Evolutionary conservation across 2,113 vertebrate species (phyloP).

Genomic region (Corythaeola cristata): DNA sequence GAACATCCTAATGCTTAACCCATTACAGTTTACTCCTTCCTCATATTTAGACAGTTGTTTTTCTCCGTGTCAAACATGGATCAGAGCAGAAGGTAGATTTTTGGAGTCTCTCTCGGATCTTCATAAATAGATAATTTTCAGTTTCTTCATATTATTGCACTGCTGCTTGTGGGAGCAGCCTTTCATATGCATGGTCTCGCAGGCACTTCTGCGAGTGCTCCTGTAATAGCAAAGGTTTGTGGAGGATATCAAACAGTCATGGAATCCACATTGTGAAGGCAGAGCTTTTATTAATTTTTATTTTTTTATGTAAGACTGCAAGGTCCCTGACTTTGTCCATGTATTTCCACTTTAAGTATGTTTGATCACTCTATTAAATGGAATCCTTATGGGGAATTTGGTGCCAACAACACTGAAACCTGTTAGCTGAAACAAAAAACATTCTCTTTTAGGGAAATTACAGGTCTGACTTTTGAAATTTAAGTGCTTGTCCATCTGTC

Average conservation of each 20-base stretch:
- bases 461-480: slow-evolving; percentile 69
- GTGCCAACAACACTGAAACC: slow-evolving; percentile 73
- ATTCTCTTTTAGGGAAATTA: slow-evolving; percentile 66
- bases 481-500: slow-evolving; percentile 72
- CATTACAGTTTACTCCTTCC: neutral
- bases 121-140: neutral
- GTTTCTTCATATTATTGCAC: accelerated
- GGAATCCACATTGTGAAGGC: neutral
- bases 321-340: slow-evolving; percentile 54
- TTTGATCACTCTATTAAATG: slow-evolving; percentile 75
- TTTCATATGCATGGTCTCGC: accelerated
- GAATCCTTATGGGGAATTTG: slow-evolving; percentile 71
- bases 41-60: neutral
- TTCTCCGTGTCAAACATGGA: accelerated
- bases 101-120: neutral
- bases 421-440: slow-evolving; percentile 73
- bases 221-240: neutral
- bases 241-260: neutral
- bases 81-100: neutral
- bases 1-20: neutral
- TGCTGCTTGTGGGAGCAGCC: neutral
- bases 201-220: neutral
- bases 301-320: slow-evolving; percentile 3
- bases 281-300: neutral
- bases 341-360: slow-evolving; percentile 51